Evolutionary conservation across 2,113 vertebrate species (phyloP).

Genomic region (Microtus oregoni): DNA sequence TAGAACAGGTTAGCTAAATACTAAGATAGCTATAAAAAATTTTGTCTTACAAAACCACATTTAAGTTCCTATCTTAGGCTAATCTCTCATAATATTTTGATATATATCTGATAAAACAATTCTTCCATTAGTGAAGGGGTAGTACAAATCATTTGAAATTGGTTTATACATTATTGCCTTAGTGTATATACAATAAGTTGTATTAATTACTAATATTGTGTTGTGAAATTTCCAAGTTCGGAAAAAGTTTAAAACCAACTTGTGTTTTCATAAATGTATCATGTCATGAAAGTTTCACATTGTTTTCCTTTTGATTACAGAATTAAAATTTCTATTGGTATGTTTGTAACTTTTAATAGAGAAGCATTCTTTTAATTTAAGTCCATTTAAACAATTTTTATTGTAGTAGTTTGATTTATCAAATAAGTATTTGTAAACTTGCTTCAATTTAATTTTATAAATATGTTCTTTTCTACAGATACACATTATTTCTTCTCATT

Average conservation of each 20-base stretch:
- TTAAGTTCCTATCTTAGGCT: not conserved
- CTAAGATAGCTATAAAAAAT: not conserved
- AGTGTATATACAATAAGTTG: not conserved
- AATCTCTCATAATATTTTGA: not conserved
- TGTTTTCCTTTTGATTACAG: not conserved
- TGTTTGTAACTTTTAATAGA: not conserved
- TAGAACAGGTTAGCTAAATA: not conserved
- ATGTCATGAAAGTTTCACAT: not conserved
- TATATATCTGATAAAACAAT: not conserved
- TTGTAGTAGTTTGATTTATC: not conserved
- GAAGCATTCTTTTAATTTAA: slow-evolving; percentile 20
- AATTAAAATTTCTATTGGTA: not conserved
- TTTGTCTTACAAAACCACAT: not conserved
- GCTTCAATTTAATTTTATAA: slow-evolving; percentile 14
- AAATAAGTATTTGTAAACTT: not conserved
- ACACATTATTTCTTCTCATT: not conserved
- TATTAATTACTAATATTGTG: not conserved
- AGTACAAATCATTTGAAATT: not conserved
- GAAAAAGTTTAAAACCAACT: not conserved
- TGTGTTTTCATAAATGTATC: not conserved
- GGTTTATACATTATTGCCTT: not conserved
- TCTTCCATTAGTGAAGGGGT: not conserved
- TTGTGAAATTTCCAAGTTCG: not conserved
- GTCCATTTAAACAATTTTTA: not conserved
- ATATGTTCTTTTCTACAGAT: not conserved